phyloP scores from a whole-genome alignment of 2,113 vertebrate species.

The Camarhynchus parvulus region DNA sequence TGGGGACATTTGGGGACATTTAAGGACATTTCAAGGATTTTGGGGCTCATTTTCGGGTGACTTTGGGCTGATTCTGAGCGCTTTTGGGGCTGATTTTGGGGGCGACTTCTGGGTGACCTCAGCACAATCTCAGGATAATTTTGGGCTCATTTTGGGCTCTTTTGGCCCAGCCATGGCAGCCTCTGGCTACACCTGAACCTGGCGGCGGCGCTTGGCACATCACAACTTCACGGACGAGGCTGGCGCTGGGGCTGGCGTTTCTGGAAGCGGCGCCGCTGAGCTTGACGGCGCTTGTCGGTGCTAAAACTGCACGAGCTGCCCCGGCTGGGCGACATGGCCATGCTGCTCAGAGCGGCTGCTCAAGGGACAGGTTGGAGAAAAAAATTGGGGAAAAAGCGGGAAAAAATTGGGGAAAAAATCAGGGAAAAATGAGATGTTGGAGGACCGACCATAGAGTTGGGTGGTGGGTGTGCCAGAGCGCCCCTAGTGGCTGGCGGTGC shows the following conservation, averaged over 20 bases:
- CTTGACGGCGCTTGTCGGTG: not conserved
- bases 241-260: not conserved
- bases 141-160: too few relatives aligned
- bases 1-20: too few relatives aligned
- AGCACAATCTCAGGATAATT: too few relatives aligned
- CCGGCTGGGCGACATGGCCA: not conserved
- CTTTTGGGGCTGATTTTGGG: too few relatives aligned
- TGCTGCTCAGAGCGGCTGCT: not conserved
- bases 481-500: too few relatives aligned
- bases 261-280: accelerated
- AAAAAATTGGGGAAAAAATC: too few relatives aligned
- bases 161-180: not conserved
- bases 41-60: too few relatives aligned
- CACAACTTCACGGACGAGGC: not conserved
- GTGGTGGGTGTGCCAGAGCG: too few relatives aligned
- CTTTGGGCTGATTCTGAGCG: too few relatives aligned
- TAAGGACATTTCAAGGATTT: too few relatives aligned
- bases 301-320: not conserved
- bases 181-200: not conserved
- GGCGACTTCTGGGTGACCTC: too few relatives aligned
- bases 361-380: not conserved
- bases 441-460: not conserved
- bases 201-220: not conserved
- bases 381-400: too few relatives aligned
- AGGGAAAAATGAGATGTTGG: not conserved